Base-by-base conservation (phyloP, 2,888 invertebrate species). In the Drosophila ezoana region DNA sequence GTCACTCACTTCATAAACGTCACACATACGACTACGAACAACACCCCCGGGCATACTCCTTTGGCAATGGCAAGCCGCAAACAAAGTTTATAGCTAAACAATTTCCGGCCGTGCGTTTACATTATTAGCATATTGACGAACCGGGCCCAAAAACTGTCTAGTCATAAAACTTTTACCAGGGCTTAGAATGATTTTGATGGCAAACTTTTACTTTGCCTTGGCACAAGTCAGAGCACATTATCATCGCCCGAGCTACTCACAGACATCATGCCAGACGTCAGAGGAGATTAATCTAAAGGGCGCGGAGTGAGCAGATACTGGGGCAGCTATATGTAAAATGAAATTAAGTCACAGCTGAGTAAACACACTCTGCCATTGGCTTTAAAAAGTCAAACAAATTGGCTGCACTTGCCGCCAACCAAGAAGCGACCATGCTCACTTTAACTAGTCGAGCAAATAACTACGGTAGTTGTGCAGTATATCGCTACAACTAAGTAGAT, bases 91-190 rank as follows among this genome's bases (percentile, higher is more conserved):
- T 64, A 67, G 72, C 87, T 76, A 69, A 89, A 87, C 81, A 89
- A 89, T 78, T 84, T 89, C 79, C 79, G 87, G 76, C 64, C 67
- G 69, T 86, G 66, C 78, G 72, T 59, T 80, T 67, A 72, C 71
- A 84, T 89, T 84, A 83, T 84, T 86, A 80, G 84, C 84, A 87
- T 89, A 87, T 87, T 84, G 81, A 88, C 84, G 68, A 67, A 63
- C 59, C 57, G 44, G 33, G 68, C 53, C 65, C 69, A 33, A 74
- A 73, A 76, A 76, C 63, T 71, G 81, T 87, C 82, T 87, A 83
- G 84, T 83, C 81, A 87, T 83, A 77, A 80, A 82, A 88, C 43
- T 79, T 88, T 89, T 67, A 38, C 45, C 64, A 74, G 62, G 63
- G 65, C 81, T 78, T 65, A 44, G 60, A 53, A 60, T 56, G 49